These are phyloP conservation scores for Dryomyza anilis DNA, from an alignment of 2,888 invertebrate genomes.

Conservation along the genomic window DNA sequence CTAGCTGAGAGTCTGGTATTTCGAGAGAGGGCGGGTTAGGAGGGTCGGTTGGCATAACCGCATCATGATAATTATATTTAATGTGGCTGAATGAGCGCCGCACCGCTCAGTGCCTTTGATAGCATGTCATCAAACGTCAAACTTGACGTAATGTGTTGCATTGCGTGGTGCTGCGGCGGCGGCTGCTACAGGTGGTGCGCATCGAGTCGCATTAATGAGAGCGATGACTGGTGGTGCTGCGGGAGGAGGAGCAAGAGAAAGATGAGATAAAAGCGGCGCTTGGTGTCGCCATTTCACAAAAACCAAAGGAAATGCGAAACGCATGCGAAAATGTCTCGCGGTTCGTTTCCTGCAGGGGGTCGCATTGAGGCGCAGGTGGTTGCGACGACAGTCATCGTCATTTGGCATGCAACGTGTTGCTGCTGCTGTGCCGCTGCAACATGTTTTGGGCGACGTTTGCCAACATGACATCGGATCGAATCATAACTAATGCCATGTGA, in stretches of 20 bases:
- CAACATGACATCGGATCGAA: conserved; percentile 21
- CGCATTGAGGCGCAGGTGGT: conserved; percentile 2
- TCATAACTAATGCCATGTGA: conserved; percentile 23
- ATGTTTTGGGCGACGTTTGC: not conserved
- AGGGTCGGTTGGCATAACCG: not conserved
- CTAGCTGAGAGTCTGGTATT: not conserved
- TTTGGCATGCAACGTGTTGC: conserved; percentile 7
- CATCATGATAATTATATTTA: no score
- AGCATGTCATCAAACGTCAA: conserved; percentile 33
- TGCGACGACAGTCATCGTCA: conserved; percentile 21
- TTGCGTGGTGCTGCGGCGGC: conserved; percentile 3
- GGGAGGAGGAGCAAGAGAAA: no score
- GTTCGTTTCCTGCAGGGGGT: no score
- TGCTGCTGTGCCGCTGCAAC: not conserved
- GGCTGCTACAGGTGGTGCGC: not conserved
- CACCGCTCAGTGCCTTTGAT: not conserved
- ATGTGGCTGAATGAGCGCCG: not conserved
- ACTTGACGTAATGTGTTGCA: conserved; percentile 25
- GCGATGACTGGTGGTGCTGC: no score
- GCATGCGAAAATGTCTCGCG: not conserved
- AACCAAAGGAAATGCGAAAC: no score
- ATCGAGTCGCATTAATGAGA: not conserved
- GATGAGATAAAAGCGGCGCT: no score
- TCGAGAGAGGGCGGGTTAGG: not conserved
- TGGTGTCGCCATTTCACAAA: no score